Evolutionary conservation across 2,888 invertebrate genomes (phyloP).

Genomic region (Plagiodera versicolora): DNA sequence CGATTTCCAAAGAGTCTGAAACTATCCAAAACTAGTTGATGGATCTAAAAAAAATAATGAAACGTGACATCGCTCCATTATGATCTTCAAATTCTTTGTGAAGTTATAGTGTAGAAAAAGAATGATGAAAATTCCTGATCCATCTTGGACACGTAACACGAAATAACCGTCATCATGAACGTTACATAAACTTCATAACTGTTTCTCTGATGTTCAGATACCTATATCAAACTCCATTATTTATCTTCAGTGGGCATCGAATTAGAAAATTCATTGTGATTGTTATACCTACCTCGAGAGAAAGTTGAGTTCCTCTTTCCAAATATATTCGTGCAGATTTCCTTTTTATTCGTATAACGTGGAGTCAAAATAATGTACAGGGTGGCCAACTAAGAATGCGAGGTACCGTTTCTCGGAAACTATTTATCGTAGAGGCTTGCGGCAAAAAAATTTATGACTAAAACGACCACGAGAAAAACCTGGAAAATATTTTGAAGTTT

Average conservation of each 20-base stretch:
- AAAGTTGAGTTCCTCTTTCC: constrained; percentile 4
- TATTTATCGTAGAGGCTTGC: too few species aligned
- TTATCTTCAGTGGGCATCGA: neutral
- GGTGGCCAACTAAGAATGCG: too few species aligned
- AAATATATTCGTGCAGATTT: constrained; percentile 4
- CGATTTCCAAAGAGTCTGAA: too few species aligned
- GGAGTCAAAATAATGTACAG: neutral
- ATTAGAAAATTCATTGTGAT: constrained; percentile 13
- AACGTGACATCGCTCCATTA: too few species aligned
- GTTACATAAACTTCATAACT: constrained; percentile 12
- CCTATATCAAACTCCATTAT: neutral
- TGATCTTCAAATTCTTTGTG: too few species aligned
- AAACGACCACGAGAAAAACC: too few species aligned
- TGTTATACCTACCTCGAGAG: constrained; percentile 2
- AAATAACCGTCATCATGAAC: constrained; percentile 4
- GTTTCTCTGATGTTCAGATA: constrained; percentile 5
- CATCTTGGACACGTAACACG: neutral
- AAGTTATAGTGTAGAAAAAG: too few species aligned
- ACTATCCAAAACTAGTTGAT: too few species aligned
- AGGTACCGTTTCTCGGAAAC: too few species aligned
- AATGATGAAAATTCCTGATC: neutral
- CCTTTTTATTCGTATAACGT: neutral
- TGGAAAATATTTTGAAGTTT: too few species aligned
- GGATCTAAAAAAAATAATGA: too few species aligned
- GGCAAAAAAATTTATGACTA: too few species aligned